A percentile compares a stretch with the other conserved stretches of the same genome.
Conservation (phyloP, 2,797 vertebrate genomes). For the Microchirus variegatus region DNA sequence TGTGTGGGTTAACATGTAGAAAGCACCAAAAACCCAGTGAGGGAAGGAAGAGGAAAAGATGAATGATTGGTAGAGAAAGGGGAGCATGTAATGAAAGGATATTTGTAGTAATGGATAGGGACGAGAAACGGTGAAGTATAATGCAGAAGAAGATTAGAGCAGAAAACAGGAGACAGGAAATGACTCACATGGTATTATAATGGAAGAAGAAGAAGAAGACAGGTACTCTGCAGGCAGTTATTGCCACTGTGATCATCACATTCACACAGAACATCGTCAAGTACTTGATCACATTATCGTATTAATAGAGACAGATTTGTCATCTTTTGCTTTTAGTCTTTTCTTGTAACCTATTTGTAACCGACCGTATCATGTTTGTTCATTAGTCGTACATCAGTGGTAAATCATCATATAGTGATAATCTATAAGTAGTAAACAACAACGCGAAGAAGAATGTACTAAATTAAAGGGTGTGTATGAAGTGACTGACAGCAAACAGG, state of each 20-base stretch:
- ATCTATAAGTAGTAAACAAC: too few species aligned
- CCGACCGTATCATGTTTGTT: too few species aligned
- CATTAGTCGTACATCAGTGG: too few species aligned
- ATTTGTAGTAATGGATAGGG: conserved; percentile 21
- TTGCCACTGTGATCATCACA: conserved; percentile 1
- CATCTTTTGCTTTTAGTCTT: too few species aligned
- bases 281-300: neutral
- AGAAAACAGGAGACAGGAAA: conserved; percentile 10
- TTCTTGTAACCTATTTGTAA: too few species aligned
- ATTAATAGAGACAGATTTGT: too few species aligned
- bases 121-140: conserved; percentile 14
- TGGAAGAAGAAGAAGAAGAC: conserved; percentile 19
- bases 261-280: conserved; percentile 7
- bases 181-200: conserved; percentile 7
- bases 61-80: conserved; percentile 15
- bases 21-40: conserved; percentile 8
- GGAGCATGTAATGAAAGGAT: conserved; percentile 3
- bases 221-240: conserved; percentile 1
- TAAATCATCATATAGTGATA: too few species aligned
- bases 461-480: neutral
- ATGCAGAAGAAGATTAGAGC: conserved; percentile 11
- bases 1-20: neutral
- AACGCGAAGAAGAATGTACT: too few species aligned
- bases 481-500: neutral
- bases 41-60: conserved; percentile 17